Conservation (phyloP, 2,797 vertebrate species). For the Sternotherus odoratus region DNA sequence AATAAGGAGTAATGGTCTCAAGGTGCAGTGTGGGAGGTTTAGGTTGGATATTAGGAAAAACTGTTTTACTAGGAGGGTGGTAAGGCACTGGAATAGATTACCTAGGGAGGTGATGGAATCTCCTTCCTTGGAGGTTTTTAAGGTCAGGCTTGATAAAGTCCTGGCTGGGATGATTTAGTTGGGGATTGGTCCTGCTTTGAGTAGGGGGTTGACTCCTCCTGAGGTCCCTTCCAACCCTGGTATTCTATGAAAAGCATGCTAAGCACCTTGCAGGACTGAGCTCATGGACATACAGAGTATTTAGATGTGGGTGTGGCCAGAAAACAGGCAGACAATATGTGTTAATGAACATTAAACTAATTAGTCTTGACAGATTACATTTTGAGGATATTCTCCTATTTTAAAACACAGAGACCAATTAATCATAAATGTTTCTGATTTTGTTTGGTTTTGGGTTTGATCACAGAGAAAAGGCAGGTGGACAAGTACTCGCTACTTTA, state of each 20-base stretch:
- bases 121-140: too few relatives aligned
- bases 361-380: background rate
- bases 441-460: background rate
- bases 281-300: fast-evolving
- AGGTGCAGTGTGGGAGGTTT: too few relatives aligned
- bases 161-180: too few relatives aligned
- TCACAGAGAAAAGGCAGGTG: background rate
- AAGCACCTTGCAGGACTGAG: background rate
- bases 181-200: too few relatives aligned
- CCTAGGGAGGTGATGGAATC: too few relatives aligned
- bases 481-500: constrained; percentile 50
- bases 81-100: too few relatives aligned
- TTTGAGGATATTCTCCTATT: constrained; percentile 2
- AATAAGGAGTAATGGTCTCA: too few relatives aligned
- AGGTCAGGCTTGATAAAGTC: too few relatives aligned
- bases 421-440: background rate
- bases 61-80: too few relatives aligned
- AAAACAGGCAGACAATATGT: background rate
- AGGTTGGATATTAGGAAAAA: too few relatives aligned
- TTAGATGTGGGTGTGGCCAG: background rate
- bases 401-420: background rate
- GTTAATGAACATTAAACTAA: background rate
- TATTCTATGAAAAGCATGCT: background rate
- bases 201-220: too few relatives aligned
- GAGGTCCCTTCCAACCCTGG: too few relatives aligned